Evolutionary conservation across 2,113 vertebrate species (phyloP).

Genomic region (Eurystomus gularis): DNA sequence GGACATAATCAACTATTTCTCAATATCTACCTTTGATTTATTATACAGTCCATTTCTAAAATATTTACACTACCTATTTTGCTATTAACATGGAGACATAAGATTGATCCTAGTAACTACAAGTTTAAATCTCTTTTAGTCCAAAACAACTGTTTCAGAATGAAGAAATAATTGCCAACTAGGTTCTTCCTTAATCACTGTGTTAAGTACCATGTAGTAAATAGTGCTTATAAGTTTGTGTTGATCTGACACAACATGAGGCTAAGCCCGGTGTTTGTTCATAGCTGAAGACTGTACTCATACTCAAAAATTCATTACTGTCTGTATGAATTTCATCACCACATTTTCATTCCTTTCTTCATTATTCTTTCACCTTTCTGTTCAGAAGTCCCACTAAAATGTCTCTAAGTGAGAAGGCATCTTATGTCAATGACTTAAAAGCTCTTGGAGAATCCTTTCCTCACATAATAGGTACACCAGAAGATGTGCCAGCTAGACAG

Average conservation of each 20-base stretch:
- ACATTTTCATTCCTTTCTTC: neutral
- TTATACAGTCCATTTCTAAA: neutral
- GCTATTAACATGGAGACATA: neutral
- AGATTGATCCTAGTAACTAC: neutral
- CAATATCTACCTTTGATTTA: neutral
- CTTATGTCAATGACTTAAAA: neutral
- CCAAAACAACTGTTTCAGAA: neutral
- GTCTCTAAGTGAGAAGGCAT: neutral
- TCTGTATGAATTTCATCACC: neutral
- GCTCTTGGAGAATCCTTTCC: neutral
- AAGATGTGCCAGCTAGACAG: neutral
- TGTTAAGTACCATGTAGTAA: neutral
- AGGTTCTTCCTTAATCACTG: neutral
- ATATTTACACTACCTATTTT: constrained; percentile 2
- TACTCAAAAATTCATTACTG: neutral
- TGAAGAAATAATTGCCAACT: constrained; percentile 8
- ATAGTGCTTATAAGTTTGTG: neutral
- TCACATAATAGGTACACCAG: neutral
- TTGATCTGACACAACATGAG: neutral
- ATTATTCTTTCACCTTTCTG: neutral
- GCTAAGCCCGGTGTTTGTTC: neutral
- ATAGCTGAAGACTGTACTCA: neutral
- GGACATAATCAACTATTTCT: neutral
- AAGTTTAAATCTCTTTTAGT: neutral
- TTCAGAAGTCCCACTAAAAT: neutral